Evolutionary conservation across 2,113 vertebrate species (phyloP), one percentile per base, ranked within the genome.

Genomic region (Campylomormyrus numenius): DNA sequence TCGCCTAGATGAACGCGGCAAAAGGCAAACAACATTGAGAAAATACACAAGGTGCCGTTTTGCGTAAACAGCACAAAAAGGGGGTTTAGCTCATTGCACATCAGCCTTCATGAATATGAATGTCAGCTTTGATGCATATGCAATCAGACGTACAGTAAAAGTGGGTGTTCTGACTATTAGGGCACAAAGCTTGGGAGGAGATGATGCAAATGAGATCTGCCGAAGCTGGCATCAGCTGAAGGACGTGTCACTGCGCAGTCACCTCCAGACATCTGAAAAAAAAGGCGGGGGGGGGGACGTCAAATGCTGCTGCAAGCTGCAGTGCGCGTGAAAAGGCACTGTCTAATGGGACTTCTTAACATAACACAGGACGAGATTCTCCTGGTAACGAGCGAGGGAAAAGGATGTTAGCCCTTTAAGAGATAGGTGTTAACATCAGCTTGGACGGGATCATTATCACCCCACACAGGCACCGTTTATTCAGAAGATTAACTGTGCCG

Each of bases 41-140:
- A 56, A 53, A 87, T 48, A 87, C 27, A 19, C 27, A 56, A 0
- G 31, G 52, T 31, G 49, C 13, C 48, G 21, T 48, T 50, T 86
- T 86, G n/a, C n/a, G 85, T 87, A 53, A 87, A 56, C 15, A 56
- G n/a, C 27, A 53, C 27, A 56, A 39, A 86, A 56, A 50, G 13
- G 84, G 27, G 27, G 21, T 5, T 87, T 87, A 52, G 49, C 49
- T 87, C 85, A 31, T 31, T 35, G 83, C 83, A 53, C 46, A 53
- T 87, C 85, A 52, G 85, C 48, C 85, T 19, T 87, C 85, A 87
- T 87, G 85, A 48, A 53, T 87, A 53, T 53, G 85, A 31, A 53
- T 53, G 31, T 53, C n/a, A 53, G 85, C 85, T 87, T n/a, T 56
- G 50, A 86, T 27, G 45, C 45, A 50, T 50, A 49, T 49, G 49